A percentile compares a stretch with the other conserved stretches of the same genome.
phyloP scores from a whole-genome alignment of 2,888 invertebrate species.

The Cistogaster globosa region DNA sequence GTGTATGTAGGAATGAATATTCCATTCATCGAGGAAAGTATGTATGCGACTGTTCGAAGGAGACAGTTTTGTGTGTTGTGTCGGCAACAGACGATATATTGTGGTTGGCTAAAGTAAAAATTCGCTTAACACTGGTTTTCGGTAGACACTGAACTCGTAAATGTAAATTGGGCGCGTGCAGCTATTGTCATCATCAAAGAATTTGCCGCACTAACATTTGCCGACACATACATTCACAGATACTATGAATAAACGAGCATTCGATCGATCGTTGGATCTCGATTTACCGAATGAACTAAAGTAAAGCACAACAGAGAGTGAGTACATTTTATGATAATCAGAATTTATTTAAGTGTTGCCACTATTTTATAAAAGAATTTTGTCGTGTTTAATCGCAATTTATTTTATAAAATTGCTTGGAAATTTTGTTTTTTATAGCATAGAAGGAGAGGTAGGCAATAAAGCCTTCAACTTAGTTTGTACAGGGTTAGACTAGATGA shows the following conservation, averaged over 20 bases:
- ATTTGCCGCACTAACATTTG: conserved; percentile 74
- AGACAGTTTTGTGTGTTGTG: conserved; percentile 58
- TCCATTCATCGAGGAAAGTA: conserved; percentile 11
- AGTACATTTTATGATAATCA: conserved; percentile 31
- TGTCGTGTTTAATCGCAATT: not conserved
- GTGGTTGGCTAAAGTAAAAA: conserved; percentile 62
- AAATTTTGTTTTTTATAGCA: no score
- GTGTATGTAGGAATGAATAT: conserved; percentile 28
- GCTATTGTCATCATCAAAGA: conserved; percentile 83
- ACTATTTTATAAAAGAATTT: not conserved
- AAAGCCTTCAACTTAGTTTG: no score
- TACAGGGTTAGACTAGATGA: no score
- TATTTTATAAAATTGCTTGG: no score
- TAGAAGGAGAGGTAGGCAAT: no score
- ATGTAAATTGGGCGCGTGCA: conserved; percentile 83
- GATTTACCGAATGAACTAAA: conserved; percentile 58
- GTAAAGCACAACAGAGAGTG: conserved; percentile 42
- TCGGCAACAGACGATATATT: conserved; percentile 62
- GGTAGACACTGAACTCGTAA: conserved; percentile 80
- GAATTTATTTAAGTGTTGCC: conserved; percentile 34
- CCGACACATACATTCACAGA: conserved; percentile 71
- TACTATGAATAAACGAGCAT: conserved; percentile 67
- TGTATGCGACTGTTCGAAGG: conserved; percentile 40
- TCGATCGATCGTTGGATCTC: conserved; percentile 33
- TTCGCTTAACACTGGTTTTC: conserved; percentile 75